Base-by-base conservation (phyloP, 2,113 vertebrate species). In the Antigone vipio region DNA sequence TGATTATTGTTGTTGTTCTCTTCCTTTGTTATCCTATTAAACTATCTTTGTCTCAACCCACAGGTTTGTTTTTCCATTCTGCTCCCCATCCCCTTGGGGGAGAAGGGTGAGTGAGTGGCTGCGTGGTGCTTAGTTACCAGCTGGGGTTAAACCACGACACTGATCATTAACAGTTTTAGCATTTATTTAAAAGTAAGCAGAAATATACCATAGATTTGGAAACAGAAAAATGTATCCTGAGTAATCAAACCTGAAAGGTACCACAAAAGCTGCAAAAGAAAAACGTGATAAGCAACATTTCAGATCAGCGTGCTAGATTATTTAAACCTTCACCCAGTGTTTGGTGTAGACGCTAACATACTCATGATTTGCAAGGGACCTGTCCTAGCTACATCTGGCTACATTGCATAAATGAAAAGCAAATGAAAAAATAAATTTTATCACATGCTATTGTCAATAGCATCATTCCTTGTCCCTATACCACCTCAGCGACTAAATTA, bases 141-240 rank as follows among this genome's bases (percentile, higher is more conserved):
- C 52, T 53, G 52, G 52, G 26, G 26, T 53, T 26, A 53, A 53
- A 53, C 52, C 26, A 52, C 7, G 4, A 52, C 50, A 52, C 76
- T 63, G 75, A 90, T 73, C 4, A 1, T 44, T 80, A 92, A 77
- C 38, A 94, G 85, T 24, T 71, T 92, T 30, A 64, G 30, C 23
- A 85, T 74, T 73, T 72, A 56, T 69, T 89, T 96, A 87, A 85
- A 92, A 74, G 15, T 59, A 63, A 92, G 83, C 21, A 92, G 75
- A 78, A 44, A 64, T 47, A 63, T 63, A 76, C 49, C 71, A 82
- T 26, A 80, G 88, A 62, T 22, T 62, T 34, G 23, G 49, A 94
- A 89, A 80, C 20, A 63, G 22, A 89, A 72, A 95, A 74, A 42
- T 26, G 21, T 72, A 63, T 26, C 47, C 68, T 40, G 26, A 67